Conservation (phyloP, 92 coral and sea anemone genomes). For the Phenganax stokvisi region DNA sequence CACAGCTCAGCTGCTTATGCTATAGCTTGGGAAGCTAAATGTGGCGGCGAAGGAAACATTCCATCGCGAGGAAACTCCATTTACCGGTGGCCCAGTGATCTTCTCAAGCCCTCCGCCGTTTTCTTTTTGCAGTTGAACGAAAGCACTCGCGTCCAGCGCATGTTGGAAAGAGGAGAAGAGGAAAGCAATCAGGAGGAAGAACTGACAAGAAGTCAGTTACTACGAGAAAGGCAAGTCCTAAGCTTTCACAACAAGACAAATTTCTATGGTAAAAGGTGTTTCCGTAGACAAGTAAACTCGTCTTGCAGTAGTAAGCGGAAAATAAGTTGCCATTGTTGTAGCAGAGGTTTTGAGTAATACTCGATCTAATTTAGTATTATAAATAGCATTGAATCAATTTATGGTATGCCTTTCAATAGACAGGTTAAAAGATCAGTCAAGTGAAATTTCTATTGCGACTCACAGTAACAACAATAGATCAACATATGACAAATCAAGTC, state of each 20-base stretch:
- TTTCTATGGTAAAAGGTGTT: neutral
- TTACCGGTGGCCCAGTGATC: slow-evolving; percentile 46
- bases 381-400: too few species aligned
- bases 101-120: slow-evolving; percentile 34
- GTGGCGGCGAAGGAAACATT: slow-evolving; percentile 28
- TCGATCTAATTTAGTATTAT: too few species aligned
- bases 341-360: too few species aligned
- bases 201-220: slow-evolving; percentile 11
- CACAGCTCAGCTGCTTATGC: slow-evolving; percentile 49
- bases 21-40: slow-evolving; percentile 36
- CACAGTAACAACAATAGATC: too few species aligned
- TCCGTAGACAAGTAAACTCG: too few species aligned
- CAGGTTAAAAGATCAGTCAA: too few species aligned
- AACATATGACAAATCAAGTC: too few species aligned
- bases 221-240: slow-evolving; percentile 37
- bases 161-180: neutral
- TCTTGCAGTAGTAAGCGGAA: too few species aligned
- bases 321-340: too few species aligned
- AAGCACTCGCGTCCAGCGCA: slow-evolving; percentile 14
- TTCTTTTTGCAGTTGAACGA: slow-evolving; percentile 29
- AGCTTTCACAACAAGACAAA: neutral
- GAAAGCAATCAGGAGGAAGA: slow-evolving; percentile 23
- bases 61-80: slow-evolving; percentile 34
- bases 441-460: too few species aligned
- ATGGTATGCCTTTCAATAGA: too few species aligned